Percentiles rank a stretch among this genome's conserved stretches.
Evolutionary conservation across 2,797 vertebrate genomes (phyloP).

Genomic region (Chaenodraco wilsoni): DNA sequence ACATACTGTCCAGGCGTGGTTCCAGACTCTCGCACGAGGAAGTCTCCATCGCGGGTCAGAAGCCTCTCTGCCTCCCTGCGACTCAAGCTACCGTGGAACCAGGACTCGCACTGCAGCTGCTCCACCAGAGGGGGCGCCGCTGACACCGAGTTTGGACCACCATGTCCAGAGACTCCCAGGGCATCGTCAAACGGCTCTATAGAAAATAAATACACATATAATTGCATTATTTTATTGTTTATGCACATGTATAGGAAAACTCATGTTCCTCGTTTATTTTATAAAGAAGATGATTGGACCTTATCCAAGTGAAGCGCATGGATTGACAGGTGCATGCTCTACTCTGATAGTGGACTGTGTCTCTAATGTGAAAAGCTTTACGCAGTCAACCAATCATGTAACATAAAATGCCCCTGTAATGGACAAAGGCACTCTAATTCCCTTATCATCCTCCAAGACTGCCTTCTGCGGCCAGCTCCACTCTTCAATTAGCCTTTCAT

Average conservation of each 20-base stretch:
- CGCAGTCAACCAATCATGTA: constrained; percentile 42
- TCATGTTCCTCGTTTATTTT: not conserved
- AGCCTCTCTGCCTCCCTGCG: constrained; percentile 93
- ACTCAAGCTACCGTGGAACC: constrained; percentile 95
- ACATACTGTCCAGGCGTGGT: constrained; percentile 96
- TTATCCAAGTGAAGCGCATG: constrained; percentile 13
- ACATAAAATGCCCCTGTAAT: constrained; percentile 53
- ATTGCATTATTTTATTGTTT: not conserved
- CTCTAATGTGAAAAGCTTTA: constrained; percentile 51
- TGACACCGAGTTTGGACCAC: constrained; percentile 68
- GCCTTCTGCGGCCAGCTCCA: constrained; percentile 41
- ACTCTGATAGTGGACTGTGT: constrained; percentile 25
- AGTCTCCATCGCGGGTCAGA: constrained; percentile 93
- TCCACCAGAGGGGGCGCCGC: constrained; percentile 90
- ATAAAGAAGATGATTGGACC: not conserved
- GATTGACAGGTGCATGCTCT: constrained; percentile 25
- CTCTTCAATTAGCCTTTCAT: constrained; percentile 53
- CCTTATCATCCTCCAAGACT: constrained; percentile 49
- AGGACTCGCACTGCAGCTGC: constrained; percentile 91
- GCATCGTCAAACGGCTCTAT: constrained; percentile 97
- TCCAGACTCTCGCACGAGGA: constrained; percentile 95
- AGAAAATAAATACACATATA: constrained; percentile 17
- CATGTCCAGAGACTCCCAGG: constrained; percentile 81
- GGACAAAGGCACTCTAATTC: constrained; percentile 59
- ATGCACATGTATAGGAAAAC: not conserved